Conservation (phyloP, 2,113 vertebrate species). For the Pluvianellus socialis region DNA sequence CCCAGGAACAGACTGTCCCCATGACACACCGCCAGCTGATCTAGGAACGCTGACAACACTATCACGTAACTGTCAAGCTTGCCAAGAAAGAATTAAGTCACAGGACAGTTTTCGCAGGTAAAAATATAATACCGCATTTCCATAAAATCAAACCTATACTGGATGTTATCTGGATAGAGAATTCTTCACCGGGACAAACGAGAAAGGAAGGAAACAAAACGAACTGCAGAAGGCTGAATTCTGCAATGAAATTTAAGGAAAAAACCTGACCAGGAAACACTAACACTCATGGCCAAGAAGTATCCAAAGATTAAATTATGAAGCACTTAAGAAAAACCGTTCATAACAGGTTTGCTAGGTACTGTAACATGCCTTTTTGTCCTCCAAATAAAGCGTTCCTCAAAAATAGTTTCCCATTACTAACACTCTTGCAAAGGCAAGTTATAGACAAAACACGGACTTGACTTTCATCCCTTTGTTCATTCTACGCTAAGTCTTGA, state of each 20-base stretch:
- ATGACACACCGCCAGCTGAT: background rate
- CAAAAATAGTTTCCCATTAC: background rate
- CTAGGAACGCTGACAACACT: background rate
- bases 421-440: background rate
- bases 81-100: background rate
- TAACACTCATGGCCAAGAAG: background rate
- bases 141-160: background rate
- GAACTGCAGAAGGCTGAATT: background rate
- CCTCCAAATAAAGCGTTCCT: background rate
- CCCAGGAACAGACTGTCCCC: constrained; percentile 17
- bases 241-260: background rate
- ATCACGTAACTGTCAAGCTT: background rate
- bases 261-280: background rate
- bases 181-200: background rate
- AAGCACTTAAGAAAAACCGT: background rate
- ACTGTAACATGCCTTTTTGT: background rate
- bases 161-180: fast-evolving
- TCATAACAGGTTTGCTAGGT: background rate
- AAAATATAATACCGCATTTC: background rate
- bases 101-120: background rate
- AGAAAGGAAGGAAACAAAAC: background rate
- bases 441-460: background rate
- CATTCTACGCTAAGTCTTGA: background rate
- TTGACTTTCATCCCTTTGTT: background rate
- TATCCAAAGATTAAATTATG: background rate